Percentiles rank a stretch among this genome's conserved stretches.
phyloP scores from a whole-genome alignment of 2,113 vertebrate species.

The Larimichthys crocea region DNA sequence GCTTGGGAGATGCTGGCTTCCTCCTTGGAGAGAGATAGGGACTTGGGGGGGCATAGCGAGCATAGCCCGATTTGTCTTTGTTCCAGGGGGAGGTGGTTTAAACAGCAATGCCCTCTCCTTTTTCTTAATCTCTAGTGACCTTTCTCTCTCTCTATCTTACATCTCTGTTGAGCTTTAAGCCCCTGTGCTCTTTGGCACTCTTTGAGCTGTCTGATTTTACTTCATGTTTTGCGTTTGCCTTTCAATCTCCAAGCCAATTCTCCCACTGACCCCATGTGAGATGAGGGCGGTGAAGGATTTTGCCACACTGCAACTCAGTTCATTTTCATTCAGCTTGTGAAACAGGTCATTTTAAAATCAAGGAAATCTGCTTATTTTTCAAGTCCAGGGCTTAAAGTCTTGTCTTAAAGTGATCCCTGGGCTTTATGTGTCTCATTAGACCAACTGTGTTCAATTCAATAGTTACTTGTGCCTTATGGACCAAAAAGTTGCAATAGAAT shows the following conservation, averaged over 20 bases:
- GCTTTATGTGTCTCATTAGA: not conserved
- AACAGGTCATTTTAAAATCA: not conserved
- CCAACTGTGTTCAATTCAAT: not conserved
- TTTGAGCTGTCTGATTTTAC: slow-evolving; percentile 29
- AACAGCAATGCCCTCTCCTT: slow-evolving; percentile 58
- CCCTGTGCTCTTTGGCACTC: not conserved
- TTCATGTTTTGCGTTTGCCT: slow-evolving; percentile 21
- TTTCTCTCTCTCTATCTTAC: slow-evolving; percentile 38
- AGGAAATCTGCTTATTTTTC: not conserved
- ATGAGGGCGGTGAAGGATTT: not conserved
- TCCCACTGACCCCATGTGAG: not conserved
- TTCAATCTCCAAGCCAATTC: slow-evolving; percentile 15
- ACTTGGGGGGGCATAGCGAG: slow-evolving; percentile 51
- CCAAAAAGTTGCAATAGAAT: not conserved
- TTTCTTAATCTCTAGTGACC: slow-evolving; percentile 54
- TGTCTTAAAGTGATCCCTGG: not conserved
- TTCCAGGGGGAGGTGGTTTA: slow-evolving; percentile 73
- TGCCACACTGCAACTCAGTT: not conserved
- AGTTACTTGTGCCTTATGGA: not conserved
- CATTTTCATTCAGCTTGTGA: not conserved
- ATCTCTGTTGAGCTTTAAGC: slow-evolving; percentile 34
- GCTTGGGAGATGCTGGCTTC: slow-evolving; percentile 73
- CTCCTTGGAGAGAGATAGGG: slow-evolving; percentile 63
- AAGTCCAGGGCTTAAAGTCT: too few relatives aligned
- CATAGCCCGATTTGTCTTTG: slow-evolving; percentile 80